Conservation (phyloP, 2,888 invertebrate genomes). For the Eledona agricola region DNA sequence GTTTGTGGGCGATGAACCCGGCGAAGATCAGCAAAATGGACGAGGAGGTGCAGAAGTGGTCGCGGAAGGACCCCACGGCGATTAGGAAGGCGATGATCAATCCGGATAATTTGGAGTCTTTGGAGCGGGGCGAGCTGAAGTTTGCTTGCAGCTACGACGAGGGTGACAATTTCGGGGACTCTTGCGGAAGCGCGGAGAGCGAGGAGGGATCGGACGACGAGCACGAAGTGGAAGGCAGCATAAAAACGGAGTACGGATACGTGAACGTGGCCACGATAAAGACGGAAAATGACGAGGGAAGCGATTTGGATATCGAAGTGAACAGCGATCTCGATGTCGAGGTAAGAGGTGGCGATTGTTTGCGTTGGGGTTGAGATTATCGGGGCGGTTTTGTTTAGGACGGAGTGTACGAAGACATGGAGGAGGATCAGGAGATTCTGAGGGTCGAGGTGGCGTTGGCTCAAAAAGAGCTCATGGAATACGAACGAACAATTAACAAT, state of each 20-base stretch:
- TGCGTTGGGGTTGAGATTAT: constrained; percentile 49
- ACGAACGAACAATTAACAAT: constrained; percentile 56
- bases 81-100: constrained; percentile 94
- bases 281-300: constrained; percentile 60
- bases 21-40: constrained; percentile 96
- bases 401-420: constrained; percentile 77
- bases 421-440: constrained; percentile 66
- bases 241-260: constrained; percentile 59
- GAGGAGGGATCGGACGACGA: constrained; percentile 71
- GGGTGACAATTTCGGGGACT: constrained; percentile 64
- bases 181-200: constrained; percentile 72
- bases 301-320: constrained; percentile 52
- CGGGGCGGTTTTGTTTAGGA: constrained; percentile 53
- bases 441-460: constrained; percentile 61
- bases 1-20: constrained; percentile 97
- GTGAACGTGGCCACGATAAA: constrained; percentile 67
- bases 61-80: constrained; percentile 91
- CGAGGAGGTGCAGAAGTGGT: constrained; percentile 97
- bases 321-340: constrained; percentile 66
- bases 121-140: constrained; percentile 90
- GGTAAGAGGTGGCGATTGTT: no score
- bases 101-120: constrained; percentile 82
- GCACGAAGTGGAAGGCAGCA: constrained; percentile 60
- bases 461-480: constrained; percentile 60
- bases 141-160: constrained; percentile 69